Evolutionary conservation across 2,113 vertebrate species (phyloP).

Genomic region (Plestiodon gilberti): DNA sequence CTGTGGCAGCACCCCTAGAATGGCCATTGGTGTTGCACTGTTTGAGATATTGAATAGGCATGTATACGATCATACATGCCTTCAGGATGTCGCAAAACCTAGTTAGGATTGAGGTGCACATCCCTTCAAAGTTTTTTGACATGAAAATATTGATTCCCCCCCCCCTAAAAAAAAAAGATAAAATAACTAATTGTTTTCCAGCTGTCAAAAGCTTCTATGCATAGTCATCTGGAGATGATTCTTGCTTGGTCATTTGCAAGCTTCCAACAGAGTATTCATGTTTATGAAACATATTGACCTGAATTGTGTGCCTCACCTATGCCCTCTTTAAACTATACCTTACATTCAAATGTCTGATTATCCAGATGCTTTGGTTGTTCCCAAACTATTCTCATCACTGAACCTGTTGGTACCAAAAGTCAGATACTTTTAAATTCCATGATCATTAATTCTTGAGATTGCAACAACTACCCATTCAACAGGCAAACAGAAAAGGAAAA

Average conservation of each 20-base stretch:
- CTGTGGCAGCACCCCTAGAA: too few species aligned
- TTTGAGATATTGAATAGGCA: too few species aligned
- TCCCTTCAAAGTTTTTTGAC: too few species aligned
- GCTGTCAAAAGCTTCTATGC: not conserved
- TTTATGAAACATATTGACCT: not conserved
- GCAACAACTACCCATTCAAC: conserved; percentile 52
- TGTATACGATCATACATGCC: too few species aligned
- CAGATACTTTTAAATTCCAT: conserved; percentile 40
- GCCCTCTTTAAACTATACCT: not conserved
- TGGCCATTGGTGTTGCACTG: too few species aligned
- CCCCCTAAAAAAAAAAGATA: too few species aligned
- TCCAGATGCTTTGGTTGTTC: not conserved
- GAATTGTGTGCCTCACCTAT: not conserved
- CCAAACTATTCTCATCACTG: conserved; percentile 13
- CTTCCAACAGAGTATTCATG: not conserved
- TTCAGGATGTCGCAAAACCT: too few species aligned
- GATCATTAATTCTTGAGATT: conserved; percentile 48
- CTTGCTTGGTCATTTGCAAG: not conserved
- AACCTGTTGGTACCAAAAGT: not conserved
- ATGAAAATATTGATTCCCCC: too few species aligned
- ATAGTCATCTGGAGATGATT: not conserved
- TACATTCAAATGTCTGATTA: not conserved
- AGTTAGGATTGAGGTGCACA: too few species aligned
- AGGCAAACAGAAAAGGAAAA: conserved; percentile 7
- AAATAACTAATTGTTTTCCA: not conserved